Base-by-base conservation (phyloP, 2,797 vertebrate genomes). In the Brotula barbata region DNA sequence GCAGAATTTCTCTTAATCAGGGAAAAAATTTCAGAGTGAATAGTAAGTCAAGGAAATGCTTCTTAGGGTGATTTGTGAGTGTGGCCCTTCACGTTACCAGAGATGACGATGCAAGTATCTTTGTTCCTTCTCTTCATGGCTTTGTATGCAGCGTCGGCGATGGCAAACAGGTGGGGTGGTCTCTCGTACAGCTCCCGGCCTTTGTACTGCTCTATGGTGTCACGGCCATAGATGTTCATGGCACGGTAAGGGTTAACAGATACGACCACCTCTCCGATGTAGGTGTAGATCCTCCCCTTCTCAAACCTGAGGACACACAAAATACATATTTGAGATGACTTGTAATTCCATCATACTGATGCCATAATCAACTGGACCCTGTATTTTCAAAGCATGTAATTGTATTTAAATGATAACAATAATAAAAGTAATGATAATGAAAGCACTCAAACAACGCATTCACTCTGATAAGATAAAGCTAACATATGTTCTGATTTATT, bases 81-180 rank as follows among this genome's bases (percentile, higher is more conserved):
- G 23, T n/a, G 39, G 20, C 12, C 16, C n/a, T 1, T 44, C 7
- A 0, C 15, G 83, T 68, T 82, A 98, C 97, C 97, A 89, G 97
- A 99, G 90, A 99, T 99, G 62, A 99, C 94, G 49, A 99, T 98
- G 23, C 97, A 99, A 2, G 96, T 98, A 89, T 99, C 97, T 84
- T 99, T 99, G 53, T 94, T 96, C 43, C 97, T 84, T 66, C 97
- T 93, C 89, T 99, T 99, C 97, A 99, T 99, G 33, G 97, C 97
- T 83, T 98, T 99, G 88, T 99, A 99, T 0, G 97, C 97, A 0
- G 97, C 96, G 7, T 99, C 97, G 0, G 97, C 97, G 12, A 99
- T 96, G 64, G 97, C 95, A 0, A 98, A 99, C 20, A 99, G 96
- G 81, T 99, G 97, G 0, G 97, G 97, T 0, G 97, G 97, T 45